Percentiles rank a stretch among this genome's conserved stretches.
Evolutionary conservation across 2,888 invertebrate genomes (phyloP).

Genomic region (Pollenia angustigena): DNA sequence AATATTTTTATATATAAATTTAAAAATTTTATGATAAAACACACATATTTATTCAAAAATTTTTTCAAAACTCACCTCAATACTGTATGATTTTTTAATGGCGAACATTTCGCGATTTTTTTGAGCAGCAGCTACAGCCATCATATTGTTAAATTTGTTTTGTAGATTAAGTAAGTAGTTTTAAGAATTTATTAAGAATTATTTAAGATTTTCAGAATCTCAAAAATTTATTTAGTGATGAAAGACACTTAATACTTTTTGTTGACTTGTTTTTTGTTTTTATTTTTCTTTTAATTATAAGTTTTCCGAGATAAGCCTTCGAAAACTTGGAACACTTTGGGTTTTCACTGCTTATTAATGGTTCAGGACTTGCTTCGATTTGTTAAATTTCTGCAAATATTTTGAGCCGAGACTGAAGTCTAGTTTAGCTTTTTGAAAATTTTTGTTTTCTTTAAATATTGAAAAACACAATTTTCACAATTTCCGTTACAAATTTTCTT

Average conservation of each 20-base stretch:
- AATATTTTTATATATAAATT: no score
- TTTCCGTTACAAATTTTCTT: conserved; percentile 49
- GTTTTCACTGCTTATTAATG: conserved; percentile 81
- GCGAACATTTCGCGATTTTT: conserved; percentile 98
- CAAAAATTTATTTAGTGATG: conserved; percentile 79
- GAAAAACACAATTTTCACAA: conserved; percentile 73
- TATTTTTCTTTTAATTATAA: conserved; percentile 37
- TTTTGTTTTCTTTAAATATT: conserved; percentile 65
- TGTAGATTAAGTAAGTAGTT: conserved; percentile 68
- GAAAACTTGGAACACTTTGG: conserved; percentile 76
- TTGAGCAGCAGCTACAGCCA: conserved; percentile 96
- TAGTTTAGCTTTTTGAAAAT: conserved; percentile 76
- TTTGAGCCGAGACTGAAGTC: conserved; percentile 78
- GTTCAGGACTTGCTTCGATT: conserved; percentile 72
- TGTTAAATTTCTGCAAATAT: conserved; percentile 70
- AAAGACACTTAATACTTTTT: conserved; percentile 80
- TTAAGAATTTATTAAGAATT: conserved; percentile 52
- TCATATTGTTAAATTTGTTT: conserved; percentile 85
- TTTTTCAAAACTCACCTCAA: conserved; percentile 90
- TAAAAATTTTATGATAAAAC: no score
- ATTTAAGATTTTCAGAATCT: conserved; percentile 70
- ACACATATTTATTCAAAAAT: no score
- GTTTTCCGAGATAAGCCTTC: conserved; percentile 78
- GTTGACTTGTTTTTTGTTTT: conserved; percentile 42
- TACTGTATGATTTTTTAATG: conserved; percentile 98